Evolutionary conservation across 2,113 vertebrate species (phyloP).

Genomic region (Hepsetus odoe): DNA sequence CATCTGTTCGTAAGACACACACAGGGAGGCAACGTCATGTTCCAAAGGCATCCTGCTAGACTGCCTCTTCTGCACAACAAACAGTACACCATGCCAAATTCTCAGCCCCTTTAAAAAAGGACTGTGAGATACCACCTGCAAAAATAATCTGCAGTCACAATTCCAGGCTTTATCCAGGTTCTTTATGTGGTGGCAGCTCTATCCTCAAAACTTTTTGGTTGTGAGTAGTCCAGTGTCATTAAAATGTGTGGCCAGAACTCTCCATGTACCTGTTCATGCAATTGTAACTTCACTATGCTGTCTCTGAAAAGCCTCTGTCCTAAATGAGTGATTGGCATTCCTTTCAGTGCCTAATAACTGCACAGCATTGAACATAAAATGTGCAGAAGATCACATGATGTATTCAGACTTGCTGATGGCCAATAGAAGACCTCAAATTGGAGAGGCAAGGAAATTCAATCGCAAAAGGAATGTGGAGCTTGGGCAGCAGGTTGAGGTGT

Average conservation of each 20-base stretch:
- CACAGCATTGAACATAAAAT: neutral
- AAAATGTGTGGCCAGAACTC: neutral
- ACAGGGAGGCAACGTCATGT: neutral
- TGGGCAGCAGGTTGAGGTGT: conserved; percentile 40
- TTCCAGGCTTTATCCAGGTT: neutral
- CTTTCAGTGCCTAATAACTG: neutral
- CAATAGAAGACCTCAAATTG: neutral
- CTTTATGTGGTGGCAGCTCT: neutral
- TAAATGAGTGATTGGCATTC: neutral
- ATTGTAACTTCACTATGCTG: neutral
- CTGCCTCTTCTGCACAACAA: neutral
- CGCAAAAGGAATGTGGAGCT: conserved; percentile 69
- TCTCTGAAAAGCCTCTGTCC: neutral
- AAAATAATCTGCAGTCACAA: conserved; percentile 21
- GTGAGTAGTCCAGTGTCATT: no score
- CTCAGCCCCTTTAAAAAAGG: neutral
- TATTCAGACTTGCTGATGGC: neutral
- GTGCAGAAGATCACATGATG: neutral
- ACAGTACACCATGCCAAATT: neutral
- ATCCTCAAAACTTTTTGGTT: neutral
- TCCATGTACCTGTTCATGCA: no score
- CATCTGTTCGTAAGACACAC: neutral
- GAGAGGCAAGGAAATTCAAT: conserved; percentile 65
- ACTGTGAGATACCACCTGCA: conserved; percentile 15
- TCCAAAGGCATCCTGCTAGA: conserved; percentile 5